A percentile compares a stretch with the other conserved stretches of the same genome.
These are phyloP conservation scores for Lasioglossum pauxillum DNA, from an alignment of 2,888 invertebrate species.

Conservation along the genomic window DNA sequence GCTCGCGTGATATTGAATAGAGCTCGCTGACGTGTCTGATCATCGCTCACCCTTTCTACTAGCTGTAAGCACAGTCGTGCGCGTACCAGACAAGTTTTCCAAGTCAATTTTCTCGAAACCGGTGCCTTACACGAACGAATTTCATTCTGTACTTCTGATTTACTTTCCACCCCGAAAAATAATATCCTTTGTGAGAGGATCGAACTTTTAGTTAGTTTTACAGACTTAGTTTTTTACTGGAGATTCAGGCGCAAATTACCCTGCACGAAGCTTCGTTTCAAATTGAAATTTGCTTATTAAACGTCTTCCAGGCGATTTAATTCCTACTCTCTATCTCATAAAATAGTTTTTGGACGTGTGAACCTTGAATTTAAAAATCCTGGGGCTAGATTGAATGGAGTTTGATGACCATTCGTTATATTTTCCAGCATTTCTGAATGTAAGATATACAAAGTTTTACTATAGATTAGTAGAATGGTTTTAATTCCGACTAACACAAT, in stretches of 20 bases:
- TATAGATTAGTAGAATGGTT: too few relatives aligned
- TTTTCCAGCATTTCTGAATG: too few relatives aligned
- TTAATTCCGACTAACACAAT: too few relatives aligned
- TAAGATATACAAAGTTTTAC: too few relatives aligned
- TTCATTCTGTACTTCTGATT: background rate
- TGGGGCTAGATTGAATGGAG: too few relatives aligned
- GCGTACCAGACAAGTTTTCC: background rate
- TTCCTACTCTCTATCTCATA: background rate
- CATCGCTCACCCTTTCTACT: slow-evolving; percentile 9
- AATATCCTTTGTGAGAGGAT: background rate
- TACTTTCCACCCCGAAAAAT: background rate
- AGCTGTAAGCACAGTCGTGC: background rate
- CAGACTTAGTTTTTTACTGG: background rate
- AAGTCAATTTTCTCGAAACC: slow-evolving; percentile 10
- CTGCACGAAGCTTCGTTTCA: background rate
- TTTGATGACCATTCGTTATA: too few relatives aligned
- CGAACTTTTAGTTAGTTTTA: background rate
- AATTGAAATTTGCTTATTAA: background rate
- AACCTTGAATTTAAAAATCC: too few relatives aligned
- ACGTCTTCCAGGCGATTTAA: background rate
- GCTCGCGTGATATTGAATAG: slow-evolving; percentile 14
- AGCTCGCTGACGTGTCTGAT: slow-evolving; percentile 8
- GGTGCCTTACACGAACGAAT: slow-evolving; percentile 10
- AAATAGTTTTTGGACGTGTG: background rate
- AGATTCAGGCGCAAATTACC: background rate